Evolutionary conservation across 2,797 vertebrate species (phyloP).

Genomic region (Notolabrus celidotus): DNA sequence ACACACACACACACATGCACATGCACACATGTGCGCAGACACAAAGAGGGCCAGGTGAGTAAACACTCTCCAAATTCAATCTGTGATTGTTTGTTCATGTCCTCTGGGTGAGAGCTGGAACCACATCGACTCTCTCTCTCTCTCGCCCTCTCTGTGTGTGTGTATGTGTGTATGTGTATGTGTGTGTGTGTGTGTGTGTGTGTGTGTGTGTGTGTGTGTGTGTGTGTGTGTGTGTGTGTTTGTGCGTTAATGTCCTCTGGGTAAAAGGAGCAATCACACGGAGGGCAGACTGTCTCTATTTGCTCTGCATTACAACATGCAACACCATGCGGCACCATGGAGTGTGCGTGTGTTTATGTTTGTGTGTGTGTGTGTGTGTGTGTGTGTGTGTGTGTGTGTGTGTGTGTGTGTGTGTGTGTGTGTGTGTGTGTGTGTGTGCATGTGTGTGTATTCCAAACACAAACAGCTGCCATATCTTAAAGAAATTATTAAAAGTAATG

Average conservation of each 20-base stretch:
- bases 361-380: not conserved
- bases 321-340: constrained; percentile 17
- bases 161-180: constrained; percentile 1
- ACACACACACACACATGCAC: constrained; percentile 24
- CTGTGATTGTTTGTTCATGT: constrained; percentile 75
- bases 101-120: constrained; percentile 64
- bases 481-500: not conserved
- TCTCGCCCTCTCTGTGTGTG: too few relatives aligned
- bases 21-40: constrained; percentile 26
- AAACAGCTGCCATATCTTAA: constrained; percentile 13
- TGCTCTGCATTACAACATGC: constrained; percentile 56
- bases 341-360: not conserved
- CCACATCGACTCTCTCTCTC: constrained; percentile 50
- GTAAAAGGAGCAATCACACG: constrained; percentile 67
- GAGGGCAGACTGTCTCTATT: constrained; percentile 61
- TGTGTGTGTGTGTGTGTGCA: constrained; percentile 2
- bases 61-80: constrained; percentile 72
- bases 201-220: constrained; percentile 2
- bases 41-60: constrained; percentile 51
- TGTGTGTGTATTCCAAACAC: not conserved
- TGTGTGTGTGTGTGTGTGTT: not conserved
- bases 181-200: constrained; percentile 5
- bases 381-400: constrained; percentile 1
- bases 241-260: constrained; percentile 50
- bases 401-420: not conserved